Evolutionary conservation across 2,797 vertebrate genomes (phyloP).

Genomic region (Numenius phaeopus): DNA sequence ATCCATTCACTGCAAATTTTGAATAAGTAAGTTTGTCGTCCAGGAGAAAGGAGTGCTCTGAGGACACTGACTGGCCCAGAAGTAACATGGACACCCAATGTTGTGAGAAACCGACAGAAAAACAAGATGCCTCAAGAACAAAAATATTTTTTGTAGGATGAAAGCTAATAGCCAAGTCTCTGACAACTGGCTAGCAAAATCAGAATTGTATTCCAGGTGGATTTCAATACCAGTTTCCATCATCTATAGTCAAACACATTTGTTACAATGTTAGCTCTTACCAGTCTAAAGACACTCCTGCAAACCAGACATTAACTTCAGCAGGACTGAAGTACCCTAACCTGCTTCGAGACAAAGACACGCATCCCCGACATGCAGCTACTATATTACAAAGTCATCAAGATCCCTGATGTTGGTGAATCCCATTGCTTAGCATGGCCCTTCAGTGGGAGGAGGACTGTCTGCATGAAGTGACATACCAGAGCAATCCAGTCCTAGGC

Average conservation of each 20-base stretch:
- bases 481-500: neutral
- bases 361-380: neutral
- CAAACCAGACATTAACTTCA: neutral
- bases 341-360: neutral
- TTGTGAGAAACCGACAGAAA: neutral
- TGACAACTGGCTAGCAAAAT: neutral
- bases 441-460: neutral
- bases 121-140: neutral
- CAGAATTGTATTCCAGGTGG: neutral
- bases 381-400: neutral
- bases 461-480: neutral
- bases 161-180: neutral
- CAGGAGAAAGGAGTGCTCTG: neutral
- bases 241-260: neutral
- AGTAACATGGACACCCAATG: neutral
- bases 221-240: neutral
- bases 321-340: neutral
- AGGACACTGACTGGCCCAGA: neutral
- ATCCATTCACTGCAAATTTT: neutral
- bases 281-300: neutral
- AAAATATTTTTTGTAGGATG: neutral
- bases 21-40: neutral
- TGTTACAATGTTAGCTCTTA: neutral
- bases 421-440: neutral
- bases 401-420: neutral